phyloP scores from a whole-genome alignment of 2,888 invertebrate species.

The Dasysyrphus tricinctus region DNA sequence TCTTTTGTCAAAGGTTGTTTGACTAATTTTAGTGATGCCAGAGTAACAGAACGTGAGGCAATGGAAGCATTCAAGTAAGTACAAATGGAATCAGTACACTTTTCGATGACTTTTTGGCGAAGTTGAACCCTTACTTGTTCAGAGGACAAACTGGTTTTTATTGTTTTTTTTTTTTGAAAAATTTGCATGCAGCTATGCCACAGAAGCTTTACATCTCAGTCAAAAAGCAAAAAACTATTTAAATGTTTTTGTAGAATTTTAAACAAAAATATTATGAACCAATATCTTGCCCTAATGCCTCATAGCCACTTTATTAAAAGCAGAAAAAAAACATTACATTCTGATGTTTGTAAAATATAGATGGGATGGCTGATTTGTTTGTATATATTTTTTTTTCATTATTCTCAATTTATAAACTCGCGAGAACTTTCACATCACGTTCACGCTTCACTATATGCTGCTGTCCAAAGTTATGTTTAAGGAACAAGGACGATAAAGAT shows the following conservation, averaged over 20 bases:
- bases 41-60: too few species aligned
- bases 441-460: conserved; percentile 36
- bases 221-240: too few species aligned
- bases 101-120: too few species aligned
- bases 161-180: too few species aligned
- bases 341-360: conserved; percentile 37
- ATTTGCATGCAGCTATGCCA: too few species aligned
- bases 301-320: neutral
- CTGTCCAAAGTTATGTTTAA: conserved; percentile 28
- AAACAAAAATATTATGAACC: conserved; percentile 8
- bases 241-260: neutral
- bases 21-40: too few species aligned
- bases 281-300: neutral
- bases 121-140: too few species aligned
- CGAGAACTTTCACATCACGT: conserved; percentile 41
- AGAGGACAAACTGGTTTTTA: too few species aligned
- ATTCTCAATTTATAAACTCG: conserved; percentile 63
- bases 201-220: too few species aligned
- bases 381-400: conserved; percentile 28
- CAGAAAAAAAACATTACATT: conserved; percentile 7
- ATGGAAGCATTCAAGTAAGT: too few species aligned
- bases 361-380: conserved; percentile 49
- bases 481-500: conserved; percentile 17
- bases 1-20: too few species aligned
- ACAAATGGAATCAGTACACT: too few species aligned